Percentiles rank a stretch among this genome's conserved stretches.
Evolutionary conservation across 2,113 vertebrate species (phyloP).

Genomic region (Dicerorhinus sumatrensis): DNA sequence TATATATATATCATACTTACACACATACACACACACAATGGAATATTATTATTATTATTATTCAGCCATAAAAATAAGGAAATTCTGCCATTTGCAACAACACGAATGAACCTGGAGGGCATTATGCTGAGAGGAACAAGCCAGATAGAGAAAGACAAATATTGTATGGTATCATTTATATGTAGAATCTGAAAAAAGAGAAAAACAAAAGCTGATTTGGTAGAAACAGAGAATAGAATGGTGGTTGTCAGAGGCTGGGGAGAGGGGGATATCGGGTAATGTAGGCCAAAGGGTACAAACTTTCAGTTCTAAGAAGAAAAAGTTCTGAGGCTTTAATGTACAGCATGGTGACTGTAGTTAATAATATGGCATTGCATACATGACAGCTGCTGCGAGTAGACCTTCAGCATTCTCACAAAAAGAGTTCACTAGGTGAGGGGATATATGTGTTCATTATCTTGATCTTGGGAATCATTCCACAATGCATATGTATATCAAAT

Average conservation of each 20-base stretch:
- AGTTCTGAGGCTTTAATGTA: not conserved
- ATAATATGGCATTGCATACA: not conserved
- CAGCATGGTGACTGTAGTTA: not conserved
- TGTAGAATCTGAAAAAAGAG: no score
- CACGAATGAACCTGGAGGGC: no score
- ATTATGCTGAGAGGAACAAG: no score
- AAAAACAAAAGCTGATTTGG: no score
- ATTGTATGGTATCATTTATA: no score
- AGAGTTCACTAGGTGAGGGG: not conserved
- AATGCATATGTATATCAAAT: not conserved
- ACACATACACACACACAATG: no score
- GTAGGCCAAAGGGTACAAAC: not conserved
- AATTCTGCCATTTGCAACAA: no score
- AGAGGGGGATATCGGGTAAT: not conserved
- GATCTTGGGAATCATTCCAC: not conserved
- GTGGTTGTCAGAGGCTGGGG: not conserved
- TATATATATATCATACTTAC: no score
- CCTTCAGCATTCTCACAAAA: not conserved
- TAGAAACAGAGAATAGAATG: not conserved
- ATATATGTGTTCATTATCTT: not conserved
- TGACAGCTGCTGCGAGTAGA: not conserved
- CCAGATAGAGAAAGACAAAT: no score
- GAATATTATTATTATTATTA: no score
- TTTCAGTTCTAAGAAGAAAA: no score
- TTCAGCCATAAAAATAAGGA: no score